Conservation (phyloP, 2,888 invertebrate genomes). For the Eledone cirrhosa region DNA sequence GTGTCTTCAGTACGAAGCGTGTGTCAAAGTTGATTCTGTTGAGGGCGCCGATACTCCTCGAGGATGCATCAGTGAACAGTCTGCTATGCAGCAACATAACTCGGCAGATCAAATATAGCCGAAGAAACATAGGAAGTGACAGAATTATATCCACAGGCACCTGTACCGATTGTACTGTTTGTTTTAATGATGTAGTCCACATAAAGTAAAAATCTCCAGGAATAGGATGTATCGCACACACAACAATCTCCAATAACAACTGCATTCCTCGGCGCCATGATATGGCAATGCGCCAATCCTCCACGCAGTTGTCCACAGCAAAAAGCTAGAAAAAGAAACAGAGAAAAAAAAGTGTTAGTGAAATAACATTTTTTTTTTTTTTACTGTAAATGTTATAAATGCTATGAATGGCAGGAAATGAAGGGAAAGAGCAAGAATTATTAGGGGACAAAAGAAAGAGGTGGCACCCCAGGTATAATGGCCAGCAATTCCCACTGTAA, state of each 20-base stretch:
- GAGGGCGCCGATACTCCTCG: constrained; percentile 77
- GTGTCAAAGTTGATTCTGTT: constrained; percentile 77
- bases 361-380: neutral
- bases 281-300: constrained; percentile 99
- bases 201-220: constrained; percentile 95
- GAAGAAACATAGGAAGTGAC: constrained; percentile 98
- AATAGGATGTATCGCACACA: constrained; percentile 98
- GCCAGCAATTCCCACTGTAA: too few relatives aligned
- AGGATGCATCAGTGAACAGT: constrained; percentile 99
- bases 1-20: constrained; percentile 91
- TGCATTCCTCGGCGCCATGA: constrained; percentile 91
- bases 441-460: too few relatives aligned
- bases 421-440: too few relatives aligned
- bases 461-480: too few relatives aligned
- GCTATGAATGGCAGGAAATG: too few relatives aligned
- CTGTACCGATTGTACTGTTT: constrained; percentile 40
- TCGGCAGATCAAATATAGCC: constrained; percentile 98
- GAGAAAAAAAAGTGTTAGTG: constrained; percentile 22
- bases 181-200: constrained; percentile 80
- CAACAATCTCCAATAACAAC: constrained; percentile 73
- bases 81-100: constrained; percentile 99
- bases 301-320: constrained; percentile 99
- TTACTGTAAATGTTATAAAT: neutral
- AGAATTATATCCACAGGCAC: constrained; percentile 83
- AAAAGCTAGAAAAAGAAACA: constrained; percentile 81